Conservation (phyloP, 2,113 vertebrate genomes). For the Osmerus mordax region DNA sequence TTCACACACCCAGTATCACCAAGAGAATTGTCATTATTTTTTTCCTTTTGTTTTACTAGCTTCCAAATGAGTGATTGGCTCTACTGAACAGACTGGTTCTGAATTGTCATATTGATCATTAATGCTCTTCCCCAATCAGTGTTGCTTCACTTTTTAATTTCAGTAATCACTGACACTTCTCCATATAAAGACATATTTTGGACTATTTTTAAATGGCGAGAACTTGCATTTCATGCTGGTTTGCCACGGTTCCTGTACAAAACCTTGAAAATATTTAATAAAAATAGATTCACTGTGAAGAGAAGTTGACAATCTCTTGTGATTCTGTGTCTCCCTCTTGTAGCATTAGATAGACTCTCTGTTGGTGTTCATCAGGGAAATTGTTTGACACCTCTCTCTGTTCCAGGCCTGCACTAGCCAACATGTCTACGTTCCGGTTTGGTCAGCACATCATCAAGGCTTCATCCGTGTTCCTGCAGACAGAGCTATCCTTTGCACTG, state of each 20-base stretch:
- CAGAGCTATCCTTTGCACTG: conserved; percentile 81
- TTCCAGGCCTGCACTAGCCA: conserved; percentile 25
- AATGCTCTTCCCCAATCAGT: neutral
- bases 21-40: conserved; percentile 9
- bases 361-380: neutral
- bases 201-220: neutral
- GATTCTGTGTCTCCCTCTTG: neutral
- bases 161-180: neutral
- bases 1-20: neutral
- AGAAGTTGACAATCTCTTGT: neutral
- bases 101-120: neutral
- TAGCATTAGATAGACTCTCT: neutral
- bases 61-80: conserved; percentile 1
- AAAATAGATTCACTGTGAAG: neutral
- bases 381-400: conserved; percentile 13
- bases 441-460: conserved; percentile 84
- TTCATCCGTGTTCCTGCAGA: conserved; percentile 79
- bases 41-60: neutral
- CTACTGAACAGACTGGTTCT: neutral
- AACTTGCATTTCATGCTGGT: neutral
- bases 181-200: neutral
- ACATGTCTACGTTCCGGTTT: conserved; percentile 78
- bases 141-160: neutral
- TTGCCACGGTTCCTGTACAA: neutral
- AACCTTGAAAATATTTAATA: neutral